A percentile compares a stretch with the other conserved stretches of the same genome.
phyloP scores from a whole-genome alignment of 2,888 invertebrate species.

The Buathra laborator region DNA sequence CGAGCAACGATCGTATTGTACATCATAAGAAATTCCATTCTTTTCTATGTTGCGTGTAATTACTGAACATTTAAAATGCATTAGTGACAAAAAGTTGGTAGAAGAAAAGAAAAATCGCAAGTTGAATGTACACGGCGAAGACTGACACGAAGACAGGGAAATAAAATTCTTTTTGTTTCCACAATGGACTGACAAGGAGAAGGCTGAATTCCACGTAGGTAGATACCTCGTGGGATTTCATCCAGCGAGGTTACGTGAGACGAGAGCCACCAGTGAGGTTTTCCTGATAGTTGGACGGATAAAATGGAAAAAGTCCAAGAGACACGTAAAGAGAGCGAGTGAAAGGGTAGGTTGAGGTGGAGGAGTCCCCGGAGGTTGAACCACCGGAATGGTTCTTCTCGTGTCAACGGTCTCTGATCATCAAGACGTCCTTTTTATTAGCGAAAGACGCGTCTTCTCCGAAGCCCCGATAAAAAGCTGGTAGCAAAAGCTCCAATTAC shows the following conservation, averaged over 20 bases:
- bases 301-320: constrained; percentile 59
- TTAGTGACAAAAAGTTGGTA: not conserved
- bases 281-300: constrained; percentile 38
- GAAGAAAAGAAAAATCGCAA: no score
- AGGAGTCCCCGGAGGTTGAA: constrained; percentile 29
- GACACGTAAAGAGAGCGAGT: constrained; percentile 35
- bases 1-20: no score
- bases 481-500: constrained; percentile 19
- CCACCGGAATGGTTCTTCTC: constrained; percentile 33
- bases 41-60: constrained; percentile 17
- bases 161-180: constrained; percentile 22
- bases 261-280: constrained; percentile 41
- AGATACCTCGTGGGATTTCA: constrained; percentile 45
- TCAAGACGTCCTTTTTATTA: constrained; percentile 55
- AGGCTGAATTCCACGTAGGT: constrained; percentile 33
- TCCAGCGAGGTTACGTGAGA: constrained; percentile 41
- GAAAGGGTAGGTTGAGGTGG: constrained; percentile 28
- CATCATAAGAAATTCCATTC: not conserved
- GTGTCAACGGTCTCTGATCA: constrained; percentile 48
- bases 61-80: constrained; percentile 11
- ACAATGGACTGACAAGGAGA: constrained; percentile 15
- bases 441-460: not conserved
- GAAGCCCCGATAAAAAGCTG: constrained; percentile 6
- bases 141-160: not conserved
- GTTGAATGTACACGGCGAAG: not conserved